Evolutionary conservation across 2,888 invertebrate species (phyloP).

Genomic region (Busseola fusca): DNA sequence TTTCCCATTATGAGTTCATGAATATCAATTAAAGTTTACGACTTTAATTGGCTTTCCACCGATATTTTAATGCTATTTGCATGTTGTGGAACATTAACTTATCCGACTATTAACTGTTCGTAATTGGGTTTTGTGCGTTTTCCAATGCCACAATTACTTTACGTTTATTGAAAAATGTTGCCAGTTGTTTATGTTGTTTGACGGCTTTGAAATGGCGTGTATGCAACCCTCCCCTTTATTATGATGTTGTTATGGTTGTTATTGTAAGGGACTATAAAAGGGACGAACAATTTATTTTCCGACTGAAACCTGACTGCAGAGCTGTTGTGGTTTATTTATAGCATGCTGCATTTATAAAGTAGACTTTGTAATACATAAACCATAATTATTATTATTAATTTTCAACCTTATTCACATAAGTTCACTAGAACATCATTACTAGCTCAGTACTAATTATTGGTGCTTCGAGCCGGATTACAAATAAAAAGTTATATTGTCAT

Average conservation of each 20-base stretch:
- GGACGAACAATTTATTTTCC: neutral
- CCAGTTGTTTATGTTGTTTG: conserved; percentile 24
- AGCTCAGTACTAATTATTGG: neutral
- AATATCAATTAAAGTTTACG: conserved; percentile 84
- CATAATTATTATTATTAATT: neutral
- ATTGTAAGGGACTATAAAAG: conserved; percentile 5
- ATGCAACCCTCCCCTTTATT: conserved; percentile 4
- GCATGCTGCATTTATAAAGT: neutral
- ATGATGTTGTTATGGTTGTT: conserved; percentile 28
- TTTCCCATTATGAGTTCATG: conserved; percentile 77
- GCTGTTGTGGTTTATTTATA: conserved; percentile 1
- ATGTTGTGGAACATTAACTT: conserved; percentile 78
- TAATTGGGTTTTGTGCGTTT: conserved; percentile 77
- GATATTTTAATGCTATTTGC: conserved; percentile 83
- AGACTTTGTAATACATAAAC: neutral
- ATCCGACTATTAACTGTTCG: conserved; percentile 70
- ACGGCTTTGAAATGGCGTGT: conserved; percentile 22
- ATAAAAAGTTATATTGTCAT: neutral
- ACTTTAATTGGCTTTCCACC: conserved; percentile 78
- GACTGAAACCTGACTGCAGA: neutral
- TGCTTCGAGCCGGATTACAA: neutral
- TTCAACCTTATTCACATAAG: neutral
- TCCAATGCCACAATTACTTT: conserved; percentile 65
- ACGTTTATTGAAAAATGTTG: conserved; percentile 53
- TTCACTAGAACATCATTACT: neutral